phyloP scores from a whole-genome alignment of 2,888 invertebrate species.

The Athalia rosae region DNA sequence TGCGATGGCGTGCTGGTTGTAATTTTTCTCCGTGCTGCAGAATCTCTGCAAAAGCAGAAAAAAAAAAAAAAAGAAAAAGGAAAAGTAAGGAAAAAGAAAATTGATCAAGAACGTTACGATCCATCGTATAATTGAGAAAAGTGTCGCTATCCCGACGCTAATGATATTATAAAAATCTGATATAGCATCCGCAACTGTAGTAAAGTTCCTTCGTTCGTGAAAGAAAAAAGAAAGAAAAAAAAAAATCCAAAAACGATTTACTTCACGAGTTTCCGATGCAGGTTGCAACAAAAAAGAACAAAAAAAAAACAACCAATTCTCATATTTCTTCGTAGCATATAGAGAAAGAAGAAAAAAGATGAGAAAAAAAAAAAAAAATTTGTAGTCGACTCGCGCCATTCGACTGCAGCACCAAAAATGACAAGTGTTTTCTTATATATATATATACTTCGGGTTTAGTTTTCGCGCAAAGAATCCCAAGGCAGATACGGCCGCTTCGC shows the following conservation, averaged over 20 bases:
- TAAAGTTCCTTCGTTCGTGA: neutral
- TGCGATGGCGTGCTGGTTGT: neutral
- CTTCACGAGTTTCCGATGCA: too few species aligned
- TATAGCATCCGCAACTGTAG: neutral
- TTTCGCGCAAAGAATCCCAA: neutral
- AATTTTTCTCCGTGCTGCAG: neutral
- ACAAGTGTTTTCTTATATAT: constrained; percentile 17
- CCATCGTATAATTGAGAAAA: constrained; percentile 33
- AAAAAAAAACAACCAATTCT: neutral
- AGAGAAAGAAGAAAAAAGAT: too few species aligned
- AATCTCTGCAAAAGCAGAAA: too few species aligned
- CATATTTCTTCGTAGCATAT: constrained; percentile 18
- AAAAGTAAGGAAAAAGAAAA: neutral
- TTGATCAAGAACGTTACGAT: neutral
- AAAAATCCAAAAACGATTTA: too few species aligned
- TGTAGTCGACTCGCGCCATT: constrained; percentile 16
- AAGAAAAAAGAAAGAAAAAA: neutral
- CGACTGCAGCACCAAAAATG: constrained; percentile 1
- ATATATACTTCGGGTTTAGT: neutral
- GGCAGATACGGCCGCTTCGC: neutral
- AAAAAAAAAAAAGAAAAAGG: neutral
- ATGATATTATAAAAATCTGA: constrained; percentile 31
- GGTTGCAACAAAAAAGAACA: too few species aligned
- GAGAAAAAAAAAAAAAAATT: too few species aligned
- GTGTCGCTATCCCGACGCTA: neutral